Percentiles rank a stretch among this genome's conserved stretches.
Evolutionary conservation across 2,113 vertebrate genomes (phyloP).

Genomic region (Cephalopholis sonnerati): DNA sequence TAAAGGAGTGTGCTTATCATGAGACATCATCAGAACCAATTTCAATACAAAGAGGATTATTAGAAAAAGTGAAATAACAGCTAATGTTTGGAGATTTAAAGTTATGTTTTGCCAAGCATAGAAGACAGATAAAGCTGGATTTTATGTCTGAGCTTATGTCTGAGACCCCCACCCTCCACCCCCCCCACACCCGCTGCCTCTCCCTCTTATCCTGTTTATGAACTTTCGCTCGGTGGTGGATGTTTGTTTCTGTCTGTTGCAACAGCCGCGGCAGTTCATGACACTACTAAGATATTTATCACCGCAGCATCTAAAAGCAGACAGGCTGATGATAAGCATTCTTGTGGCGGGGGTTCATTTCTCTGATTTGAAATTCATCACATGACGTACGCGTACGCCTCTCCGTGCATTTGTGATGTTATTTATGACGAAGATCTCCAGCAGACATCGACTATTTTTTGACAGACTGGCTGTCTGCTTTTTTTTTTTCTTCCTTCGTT

Average conservation of each 20-base stretch:
- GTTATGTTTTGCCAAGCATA: neutral
- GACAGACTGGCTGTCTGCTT: constrained; percentile 30
- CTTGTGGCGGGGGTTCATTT: constrained; percentile 42
- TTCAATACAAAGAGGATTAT: constrained; percentile 4
- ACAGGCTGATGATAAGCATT: constrained; percentile 52
- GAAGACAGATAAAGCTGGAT: neutral
- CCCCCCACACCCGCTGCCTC: too few species aligned
- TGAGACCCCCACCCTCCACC: neutral
- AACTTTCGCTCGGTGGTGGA: constrained; percentile 28
- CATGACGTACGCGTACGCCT: neutral
- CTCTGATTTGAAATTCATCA: constrained; percentile 61
- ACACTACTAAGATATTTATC: constrained; percentile 58
- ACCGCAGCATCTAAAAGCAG: constrained; percentile 48
- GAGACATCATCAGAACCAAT: constrained; percentile 2
- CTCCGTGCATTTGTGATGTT: constrained; percentile 44
- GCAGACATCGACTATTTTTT: constrained; percentile 53
- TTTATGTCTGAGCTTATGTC: neutral
- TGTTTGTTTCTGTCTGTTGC: constrained; percentile 44
- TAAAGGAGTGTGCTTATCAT: neutral
- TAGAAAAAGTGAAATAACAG: neutral
- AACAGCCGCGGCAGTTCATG: constrained; percentile 22
- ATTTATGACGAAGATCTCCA: constrained; percentile 49
- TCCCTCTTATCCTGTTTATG: constrained; percentile 17
- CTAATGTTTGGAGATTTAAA: neutral
- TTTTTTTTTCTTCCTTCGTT: constrained; percentile 3